phyloP scores from a whole-genome alignment of 2,113 vertebrate species.

The Antennarius striatus region DNA sequence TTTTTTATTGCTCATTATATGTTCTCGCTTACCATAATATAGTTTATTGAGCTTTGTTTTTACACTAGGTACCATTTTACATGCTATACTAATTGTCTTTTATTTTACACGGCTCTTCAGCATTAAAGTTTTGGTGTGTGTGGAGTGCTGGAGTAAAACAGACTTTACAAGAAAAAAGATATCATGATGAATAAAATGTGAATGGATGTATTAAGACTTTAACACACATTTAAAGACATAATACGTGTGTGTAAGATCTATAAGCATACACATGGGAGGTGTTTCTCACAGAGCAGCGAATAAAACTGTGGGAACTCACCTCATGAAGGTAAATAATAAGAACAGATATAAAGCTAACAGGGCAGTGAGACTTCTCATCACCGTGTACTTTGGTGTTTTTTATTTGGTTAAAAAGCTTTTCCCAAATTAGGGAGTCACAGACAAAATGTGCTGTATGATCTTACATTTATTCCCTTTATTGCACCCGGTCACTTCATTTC shows the following conservation, averaged over 20 bases:
- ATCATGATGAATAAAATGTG: neutral
- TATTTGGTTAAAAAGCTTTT: slow-evolving; percentile 51
- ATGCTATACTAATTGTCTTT: neutral
- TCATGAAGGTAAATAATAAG: slow-evolving; percentile 45
- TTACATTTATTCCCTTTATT: slow-evolving; percentile 31
- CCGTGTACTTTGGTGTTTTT: slow-evolving; percentile 24
- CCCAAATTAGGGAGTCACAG: slow-evolving; percentile 19
- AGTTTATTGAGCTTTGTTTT: slow-evolving; percentile 2
- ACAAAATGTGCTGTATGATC: slow-evolving; percentile 12
- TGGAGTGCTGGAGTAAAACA: neutral
- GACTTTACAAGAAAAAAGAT: neutral
- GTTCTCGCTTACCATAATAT: neutral
- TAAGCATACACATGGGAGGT: slow-evolving; percentile 11
- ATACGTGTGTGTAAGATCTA: neutral
- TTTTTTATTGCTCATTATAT: slow-evolving; percentile 13
- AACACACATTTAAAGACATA: slow-evolving; percentile 4
- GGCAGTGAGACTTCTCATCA: slow-evolving; percentile 2
- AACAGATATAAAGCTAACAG: slow-evolving; percentile 27
- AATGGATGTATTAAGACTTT: neutral
- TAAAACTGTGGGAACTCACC: slow-evolving; percentile 13
- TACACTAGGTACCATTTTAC: neutral
- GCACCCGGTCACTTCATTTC: slow-evolving; percentile 37
- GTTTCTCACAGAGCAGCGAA: slow-evolving; percentile 2
- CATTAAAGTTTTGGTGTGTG: no score
- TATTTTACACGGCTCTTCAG: neutral